Percentiles rank a stretch among this genome's conserved stretches.
phyloP scores from a whole-genome alignment of 2,888 invertebrate genomes.

The Unio delphinus region DNA sequence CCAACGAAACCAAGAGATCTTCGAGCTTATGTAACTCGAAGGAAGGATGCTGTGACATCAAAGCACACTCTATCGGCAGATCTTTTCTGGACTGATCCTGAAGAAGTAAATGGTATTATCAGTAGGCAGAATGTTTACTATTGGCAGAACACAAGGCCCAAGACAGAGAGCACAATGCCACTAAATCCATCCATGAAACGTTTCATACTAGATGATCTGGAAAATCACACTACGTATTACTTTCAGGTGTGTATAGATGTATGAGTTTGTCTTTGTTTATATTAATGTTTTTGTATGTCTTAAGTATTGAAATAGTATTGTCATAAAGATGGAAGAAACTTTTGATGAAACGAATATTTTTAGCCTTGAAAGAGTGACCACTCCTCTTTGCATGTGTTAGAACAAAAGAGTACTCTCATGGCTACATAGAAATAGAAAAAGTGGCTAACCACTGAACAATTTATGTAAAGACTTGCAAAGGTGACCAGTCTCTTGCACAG shows the following conservation, averaged over 20 bases:
- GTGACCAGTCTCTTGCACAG: neutral
- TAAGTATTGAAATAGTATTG: too few species aligned
- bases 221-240: conserved; percentile 51
- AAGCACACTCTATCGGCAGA: conserved; percentile 74
- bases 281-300: too few species aligned
- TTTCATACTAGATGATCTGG: conserved; percentile 48
- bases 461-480: neutral
- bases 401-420: too few species aligned
- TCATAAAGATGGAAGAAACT: too few species aligned
- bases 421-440: neutral
- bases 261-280: too few species aligned
- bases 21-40: conserved; percentile 81
- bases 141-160: conserved; percentile 39
- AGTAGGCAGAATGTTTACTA: conserved; percentile 79
- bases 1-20: conserved; percentile 84
- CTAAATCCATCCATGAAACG: conserved; percentile 49
- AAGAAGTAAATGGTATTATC: conserved; percentile 82
- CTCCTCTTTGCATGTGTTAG: too few species aligned
- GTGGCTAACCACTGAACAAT: neutral
- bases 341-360: too few species aligned
- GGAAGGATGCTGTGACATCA: conserved; percentile 53
- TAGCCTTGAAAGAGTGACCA: too few species aligned
- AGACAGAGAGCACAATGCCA: conserved; percentile 17
- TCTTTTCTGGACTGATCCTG: conserved; percentile 87
- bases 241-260: conserved; percentile 45